A percentile compares a stretch with the other conserved stretches of the same genome.
Evolutionary conservation across 2,113 vertebrate species (phyloP).

Genomic region (Perccottus glenii): DNA sequence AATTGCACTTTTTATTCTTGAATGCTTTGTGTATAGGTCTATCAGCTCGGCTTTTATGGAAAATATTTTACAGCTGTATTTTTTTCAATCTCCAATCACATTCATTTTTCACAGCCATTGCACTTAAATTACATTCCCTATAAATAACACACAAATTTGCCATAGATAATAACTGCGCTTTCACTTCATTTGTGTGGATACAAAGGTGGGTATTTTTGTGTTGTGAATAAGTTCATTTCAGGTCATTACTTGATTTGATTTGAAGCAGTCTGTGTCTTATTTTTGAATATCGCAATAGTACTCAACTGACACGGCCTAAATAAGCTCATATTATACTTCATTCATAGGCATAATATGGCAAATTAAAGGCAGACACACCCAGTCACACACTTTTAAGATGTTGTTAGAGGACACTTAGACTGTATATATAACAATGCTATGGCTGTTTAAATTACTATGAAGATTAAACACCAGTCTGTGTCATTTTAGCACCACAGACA

Average conservation of each 20-base stretch:
- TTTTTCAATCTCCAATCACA: slow-evolving; percentile 45
- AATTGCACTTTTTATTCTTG: slow-evolving; percentile 26
- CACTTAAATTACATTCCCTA: slow-evolving; percentile 55
- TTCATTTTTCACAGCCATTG: slow-evolving; percentile 59
- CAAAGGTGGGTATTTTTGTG: slow-evolving; percentile 66
- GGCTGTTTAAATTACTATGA: slow-evolving; percentile 10
- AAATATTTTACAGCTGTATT: slow-evolving; percentile 52
- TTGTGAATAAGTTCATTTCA: slow-evolving; percentile 53
- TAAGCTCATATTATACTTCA: slow-evolving; percentile 54
- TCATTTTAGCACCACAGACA: slow-evolving; percentile 8
- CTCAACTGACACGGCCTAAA: slow-evolving; percentile 39
- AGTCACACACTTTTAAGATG: slow-evolving; percentile 41
- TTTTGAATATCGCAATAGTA: slow-evolving; percentile 45
- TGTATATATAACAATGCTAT: not conserved
- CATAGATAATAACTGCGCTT: slow-evolving; percentile 70
- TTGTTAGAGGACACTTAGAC: slow-evolving; percentile 2
- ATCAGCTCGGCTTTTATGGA: slow-evolving; percentile 37
- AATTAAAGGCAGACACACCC: slow-evolving; percentile 31
- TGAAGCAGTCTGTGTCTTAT: slow-evolving; percentile 53
- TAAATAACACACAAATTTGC: slow-evolving; percentile 71
- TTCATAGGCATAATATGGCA: slow-evolving; percentile 44
- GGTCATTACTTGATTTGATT: slow-evolving; percentile 69
- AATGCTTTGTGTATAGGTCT: slow-evolving; percentile 15
- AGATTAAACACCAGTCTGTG: slow-evolving; percentile 32
- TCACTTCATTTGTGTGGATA: slow-evolving; percentile 44